Conservation (phyloP, 2,113 vertebrate genomes). For the Apistogramma diplotaenia region DNA sequence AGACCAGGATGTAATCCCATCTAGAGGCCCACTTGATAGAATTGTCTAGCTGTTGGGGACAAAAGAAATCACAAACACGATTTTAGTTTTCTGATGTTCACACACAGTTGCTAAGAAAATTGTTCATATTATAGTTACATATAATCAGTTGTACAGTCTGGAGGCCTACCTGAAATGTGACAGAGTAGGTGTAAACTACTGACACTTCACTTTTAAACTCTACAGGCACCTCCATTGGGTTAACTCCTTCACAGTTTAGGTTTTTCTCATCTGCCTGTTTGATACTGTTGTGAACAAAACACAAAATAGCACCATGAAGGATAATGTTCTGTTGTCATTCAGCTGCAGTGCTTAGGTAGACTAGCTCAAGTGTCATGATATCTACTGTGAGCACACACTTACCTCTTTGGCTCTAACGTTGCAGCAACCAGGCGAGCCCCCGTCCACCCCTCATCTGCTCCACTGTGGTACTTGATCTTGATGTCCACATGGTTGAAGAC, state of each 20-base stretch:
- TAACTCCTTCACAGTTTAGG: constrained; percentile 77
- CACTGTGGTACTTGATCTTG: constrained; percentile 89
- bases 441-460: constrained; percentile 79
- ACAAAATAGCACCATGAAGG: not conserved
- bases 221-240: constrained; percentile 89
- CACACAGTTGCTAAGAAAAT: not conserved
- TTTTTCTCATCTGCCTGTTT: constrained; percentile 80
- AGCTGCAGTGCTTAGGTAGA: not conserved
- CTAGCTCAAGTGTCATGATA: not conserved
- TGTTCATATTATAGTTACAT: not conserved
- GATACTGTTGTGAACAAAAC: constrained; percentile 75
- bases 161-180: constrained; percentile 82
- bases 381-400: not conserved
- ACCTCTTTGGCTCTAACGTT: constrained; percentile 96
- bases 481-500: constrained; percentile 98
- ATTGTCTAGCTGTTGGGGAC: constrained; percentile 80
- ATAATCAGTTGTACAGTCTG: not conserved
- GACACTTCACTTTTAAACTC: constrained; percentile 78
- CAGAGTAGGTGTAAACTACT: constrained; percentile 88
- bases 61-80: not conserved
- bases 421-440: constrained; percentile 91
- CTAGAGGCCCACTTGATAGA: constrained; percentile 93
- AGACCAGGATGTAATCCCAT: constrained; percentile 99
- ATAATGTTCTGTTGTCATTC: not conserved
- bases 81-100: not conserved